Conservation (phyloP, 2,113 vertebrate species). For the Paradoxurus hermaphroditus region DNA sequence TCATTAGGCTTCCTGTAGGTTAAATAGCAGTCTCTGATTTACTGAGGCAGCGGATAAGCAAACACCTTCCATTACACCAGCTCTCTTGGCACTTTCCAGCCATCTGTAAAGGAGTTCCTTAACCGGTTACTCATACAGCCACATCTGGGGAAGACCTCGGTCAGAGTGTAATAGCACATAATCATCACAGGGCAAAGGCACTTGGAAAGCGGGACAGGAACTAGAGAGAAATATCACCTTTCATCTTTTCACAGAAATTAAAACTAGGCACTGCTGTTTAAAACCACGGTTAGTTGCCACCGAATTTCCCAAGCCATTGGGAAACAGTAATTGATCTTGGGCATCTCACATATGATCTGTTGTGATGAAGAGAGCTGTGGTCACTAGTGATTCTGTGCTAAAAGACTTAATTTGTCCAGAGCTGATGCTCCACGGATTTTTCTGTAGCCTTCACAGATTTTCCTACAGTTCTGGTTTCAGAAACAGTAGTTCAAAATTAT, state of each 20-base stretch:
- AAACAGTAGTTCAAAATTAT: not conserved
- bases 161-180: not conserved
- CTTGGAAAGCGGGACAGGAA: not conserved
- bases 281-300: not conserved
- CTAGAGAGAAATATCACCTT: not conserved
- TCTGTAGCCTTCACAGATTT: not conserved
- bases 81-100: not conserved
- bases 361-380: not conserved
- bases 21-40: not conserved
- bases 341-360: not conserved
- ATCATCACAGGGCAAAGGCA: not conserved
- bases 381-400: not conserved
- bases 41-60: not conserved
- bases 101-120: slow-evolving; percentile 35
- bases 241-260: not conserved
- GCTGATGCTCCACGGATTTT: no score
- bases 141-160: slow-evolving; percentile 26
- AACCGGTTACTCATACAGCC: not conserved
- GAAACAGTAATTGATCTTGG: not conserved
- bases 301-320: not conserved
- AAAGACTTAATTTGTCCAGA: not conserved
- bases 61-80: not conserved
- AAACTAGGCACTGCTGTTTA: not conserved
- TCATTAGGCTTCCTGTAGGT: not conserved
- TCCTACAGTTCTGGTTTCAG: not conserved